Evolutionary conservation across 2,888 invertebrate genomes (phyloP), one percentile per base, ranked within the genome.

Genomic region (Pyrocoelia pectoralis): DNA sequence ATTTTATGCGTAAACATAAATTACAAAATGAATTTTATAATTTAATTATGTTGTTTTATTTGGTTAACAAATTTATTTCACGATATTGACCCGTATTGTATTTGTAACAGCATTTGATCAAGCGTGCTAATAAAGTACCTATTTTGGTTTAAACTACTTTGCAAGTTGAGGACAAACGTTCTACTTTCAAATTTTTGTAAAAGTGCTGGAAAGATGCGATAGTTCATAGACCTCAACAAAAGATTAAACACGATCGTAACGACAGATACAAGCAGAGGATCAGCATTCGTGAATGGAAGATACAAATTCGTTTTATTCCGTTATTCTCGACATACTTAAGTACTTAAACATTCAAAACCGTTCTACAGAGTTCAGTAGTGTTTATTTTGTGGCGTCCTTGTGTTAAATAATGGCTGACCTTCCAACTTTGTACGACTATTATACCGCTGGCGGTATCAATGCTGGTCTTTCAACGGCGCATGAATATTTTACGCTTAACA

Each of bases 391-490:
- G 8, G n/a, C 5, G n/a, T 14, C 18, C 15, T 46, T 46, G 17
- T 46, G 18, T 18, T 14, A 10, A n/a, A 56, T 17, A 29, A 43
- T 74, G 62, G 43, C 71, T 14, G 65, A 12, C 49, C 70, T 75
- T 46, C 77, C 77, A n/a, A 83, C 82, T 1, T 70, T 82, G 24
- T 84, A 84, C 70, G 81, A 84, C 67, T 80, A 83, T 69, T 84
- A 83, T 69, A 80, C 82, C 1, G 71, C 71, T 1, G 80, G 79
- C 28, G 81, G 80, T 8, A 77, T 81, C 14, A 71, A 70, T 2
- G 66, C 65, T 0, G 79, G 78, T 1, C 63, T 79, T 33, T 73
- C 73, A 1, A 74, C 73, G 4, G 68, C 76, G 18, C 72, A 76
- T 48, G 74, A 76, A 18, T 73, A 74, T 60, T 82, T 82, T 70